Evolutionary conservation across 1,140 invertebrate species (phyloP).

Genomic region (Laodelphax striatellus): DNA sequence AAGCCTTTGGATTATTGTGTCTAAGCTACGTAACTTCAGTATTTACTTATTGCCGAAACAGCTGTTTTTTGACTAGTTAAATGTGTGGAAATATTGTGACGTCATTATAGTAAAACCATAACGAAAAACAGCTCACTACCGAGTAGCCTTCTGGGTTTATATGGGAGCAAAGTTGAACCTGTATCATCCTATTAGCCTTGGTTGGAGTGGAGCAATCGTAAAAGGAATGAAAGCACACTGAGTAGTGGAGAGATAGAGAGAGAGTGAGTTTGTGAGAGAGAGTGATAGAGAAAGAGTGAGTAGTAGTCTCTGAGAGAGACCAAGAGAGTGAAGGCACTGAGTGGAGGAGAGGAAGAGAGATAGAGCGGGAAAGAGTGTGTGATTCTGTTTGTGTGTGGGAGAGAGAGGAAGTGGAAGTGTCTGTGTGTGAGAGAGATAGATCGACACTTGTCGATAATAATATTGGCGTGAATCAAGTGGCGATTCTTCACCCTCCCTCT

Average conservation of each 20-base stretch:
- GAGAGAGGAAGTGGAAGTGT: slow-evolving; percentile 12
- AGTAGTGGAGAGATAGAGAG: slow-evolving; percentile 13
- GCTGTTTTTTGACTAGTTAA: no score
- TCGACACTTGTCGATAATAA: slow-evolving; percentile 18
- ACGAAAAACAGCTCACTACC: no score
- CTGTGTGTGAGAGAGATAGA: slow-evolving; percentile 1
- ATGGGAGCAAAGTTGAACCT: slow-evolving; percentile 18
- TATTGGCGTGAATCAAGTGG: neutral
- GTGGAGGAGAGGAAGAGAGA: slow-evolving; percentile 15
- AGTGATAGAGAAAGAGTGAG: slow-evolving; percentile 15
- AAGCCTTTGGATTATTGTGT: no score
- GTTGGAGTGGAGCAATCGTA: neutral
- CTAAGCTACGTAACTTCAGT: no score
- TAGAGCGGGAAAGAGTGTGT: slow-evolving; percentile 13
- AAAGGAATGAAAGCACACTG: slow-evolving; percentile 13
- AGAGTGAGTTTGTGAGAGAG: slow-evolving; percentile 9
- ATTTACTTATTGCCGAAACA: no score
- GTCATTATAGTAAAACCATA: no score
- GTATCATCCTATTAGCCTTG: slow-evolving; percentile 25
- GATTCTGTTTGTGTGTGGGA: slow-evolving; percentile 9
- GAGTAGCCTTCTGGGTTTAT: no score
- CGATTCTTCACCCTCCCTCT: no score
- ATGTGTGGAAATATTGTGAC: no score
- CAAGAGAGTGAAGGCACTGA: no score
- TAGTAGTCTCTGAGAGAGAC: slow-evolving; percentile 4